These are phyloP conservation scores for Zele albiditarsus DNA, from an alignment of 2,888 invertebrate species.

Conservation along the genomic window DNA sequence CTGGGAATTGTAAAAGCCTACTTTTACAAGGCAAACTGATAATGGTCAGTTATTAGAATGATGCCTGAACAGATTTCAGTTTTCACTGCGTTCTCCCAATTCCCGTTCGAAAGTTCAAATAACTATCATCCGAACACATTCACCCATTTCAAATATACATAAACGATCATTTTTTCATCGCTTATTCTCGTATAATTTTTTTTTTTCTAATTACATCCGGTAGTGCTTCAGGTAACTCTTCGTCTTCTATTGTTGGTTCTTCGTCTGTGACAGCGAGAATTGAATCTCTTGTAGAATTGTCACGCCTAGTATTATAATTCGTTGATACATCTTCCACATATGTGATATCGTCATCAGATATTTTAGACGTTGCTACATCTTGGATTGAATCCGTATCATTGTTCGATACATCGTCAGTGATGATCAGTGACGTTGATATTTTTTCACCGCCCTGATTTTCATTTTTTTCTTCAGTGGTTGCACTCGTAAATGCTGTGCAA, in stretches of 20 bases:
- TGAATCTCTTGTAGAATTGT: conserved; percentile 74
- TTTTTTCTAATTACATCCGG: conserved; percentile 59
- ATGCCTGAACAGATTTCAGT: conserved; percentile 5
- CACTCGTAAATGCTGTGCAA: conserved; percentile 46
- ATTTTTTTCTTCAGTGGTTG: conserved; percentile 48
- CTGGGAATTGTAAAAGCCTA: conserved; percentile 22
- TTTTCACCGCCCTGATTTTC: conserved; percentile 54
- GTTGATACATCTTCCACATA: conserved; percentile 74
- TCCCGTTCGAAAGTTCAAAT: conserved; percentile 34
- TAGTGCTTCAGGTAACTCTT: conserved; percentile 60
- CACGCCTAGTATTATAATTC: conserved; percentile 72
- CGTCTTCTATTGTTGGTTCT: conserved; percentile 49
- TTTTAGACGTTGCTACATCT: conserved; percentile 76
- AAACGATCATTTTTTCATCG: conserved; percentile 7
- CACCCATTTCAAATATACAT: neutral
- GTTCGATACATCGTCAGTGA: conserved; percentile 54
- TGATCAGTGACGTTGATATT: conserved; percentile 60
- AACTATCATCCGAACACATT: neutral
- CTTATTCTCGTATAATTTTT: conserved; percentile 25
- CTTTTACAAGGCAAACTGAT: conserved; percentile 5
- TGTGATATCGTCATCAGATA: conserved; percentile 51
- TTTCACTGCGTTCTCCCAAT: conserved; percentile 26
- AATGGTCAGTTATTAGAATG: conserved; percentile 16
- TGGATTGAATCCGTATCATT: conserved; percentile 71
- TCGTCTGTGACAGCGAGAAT: conserved; percentile 76